phyloP scores from a whole-genome alignment of 2,797 vertebrate genomes.

The Chrysocyon brachyurus region DNA sequence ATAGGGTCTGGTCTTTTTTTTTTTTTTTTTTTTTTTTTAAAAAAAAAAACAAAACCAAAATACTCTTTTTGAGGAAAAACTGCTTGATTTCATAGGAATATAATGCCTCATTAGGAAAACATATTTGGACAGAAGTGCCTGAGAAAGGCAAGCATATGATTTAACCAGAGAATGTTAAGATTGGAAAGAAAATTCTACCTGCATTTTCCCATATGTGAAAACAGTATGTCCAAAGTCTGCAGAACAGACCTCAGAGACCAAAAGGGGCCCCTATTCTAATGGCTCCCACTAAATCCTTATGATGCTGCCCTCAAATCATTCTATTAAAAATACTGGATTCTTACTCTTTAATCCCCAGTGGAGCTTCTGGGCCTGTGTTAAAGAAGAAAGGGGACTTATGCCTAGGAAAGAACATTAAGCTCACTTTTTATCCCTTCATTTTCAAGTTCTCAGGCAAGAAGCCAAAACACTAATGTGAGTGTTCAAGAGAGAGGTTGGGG shows the following conservation, averaged over 20 bases:
- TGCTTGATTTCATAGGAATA: slow-evolving; percentile 69
- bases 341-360: slow-evolving; percentile 69
- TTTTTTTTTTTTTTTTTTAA: background rate
- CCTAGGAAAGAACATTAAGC: background rate
- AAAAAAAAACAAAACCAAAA: background rate
- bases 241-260: slow-evolving; percentile 53
- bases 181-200: slow-evolving; percentile 76
- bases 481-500: slow-evolving; percentile 11
- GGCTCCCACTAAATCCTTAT: slow-evolving; percentile 53
- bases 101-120: slow-evolving; percentile 72
- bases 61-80: slow-evolving; percentile 68
- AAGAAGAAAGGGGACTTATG: slow-evolving; percentile 60
- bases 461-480: slow-evolving; percentile 74
- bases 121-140: slow-evolving; percentile 72
- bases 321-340: slow-evolving; percentile 67
- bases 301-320: slow-evolving; percentile 66
- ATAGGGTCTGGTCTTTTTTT: background rate
- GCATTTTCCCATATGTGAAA: slow-evolving; percentile 60
- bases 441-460: slow-evolving; percentile 69
- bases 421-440: slow-evolving; percentile 50
- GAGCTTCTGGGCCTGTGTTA: slow-evolving; percentile 60
- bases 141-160: slow-evolving; percentile 70
- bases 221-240: slow-evolving; percentile 49
- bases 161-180: slow-evolving; percentile 69
- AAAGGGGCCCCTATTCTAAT: slow-evolving; percentile 33